Percentiles rank a stretch among this genome's conserved stretches.
Conservation (phyloP, 2,113 vertebrate genomes). For the Nyctibius bracteatus region DNA sequence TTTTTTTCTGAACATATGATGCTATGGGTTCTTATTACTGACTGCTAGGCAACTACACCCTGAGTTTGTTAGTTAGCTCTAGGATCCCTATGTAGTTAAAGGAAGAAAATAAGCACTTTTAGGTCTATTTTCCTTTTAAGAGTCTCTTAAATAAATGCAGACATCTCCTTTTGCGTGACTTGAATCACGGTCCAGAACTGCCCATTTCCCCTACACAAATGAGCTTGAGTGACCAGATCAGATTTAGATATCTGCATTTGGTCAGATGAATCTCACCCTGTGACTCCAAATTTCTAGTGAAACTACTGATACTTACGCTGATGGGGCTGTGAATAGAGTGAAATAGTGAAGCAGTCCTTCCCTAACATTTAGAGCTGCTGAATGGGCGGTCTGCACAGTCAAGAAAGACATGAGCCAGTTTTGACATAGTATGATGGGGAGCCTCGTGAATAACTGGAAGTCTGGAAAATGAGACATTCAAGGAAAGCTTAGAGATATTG, state of each 20-base stretch:
- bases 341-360: background rate
- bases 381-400: rapidly evolving
- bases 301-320: background rate
- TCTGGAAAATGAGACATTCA: background rate
- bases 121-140: background rate
- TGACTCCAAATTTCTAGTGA: background rate
- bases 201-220: background rate
- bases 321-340: background rate
- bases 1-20: background rate
- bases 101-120: background rate
- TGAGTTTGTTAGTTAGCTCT: background rate
- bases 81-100: background rate
- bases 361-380: background rate
- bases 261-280: rapidly evolving
- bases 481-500: background rate
- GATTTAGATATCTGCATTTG: background rate
- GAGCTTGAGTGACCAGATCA: background rate
- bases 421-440: background rate
- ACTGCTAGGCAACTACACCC: background rate
- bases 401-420: background rate
- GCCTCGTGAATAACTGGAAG: background rate
- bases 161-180: background rate
- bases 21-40: background rate
- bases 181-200: background rate
- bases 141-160: background rate